Base-by-base conservation (phyloP, 2,888 invertebrate genomes). In the Pristionchus arcanus region DNA sequence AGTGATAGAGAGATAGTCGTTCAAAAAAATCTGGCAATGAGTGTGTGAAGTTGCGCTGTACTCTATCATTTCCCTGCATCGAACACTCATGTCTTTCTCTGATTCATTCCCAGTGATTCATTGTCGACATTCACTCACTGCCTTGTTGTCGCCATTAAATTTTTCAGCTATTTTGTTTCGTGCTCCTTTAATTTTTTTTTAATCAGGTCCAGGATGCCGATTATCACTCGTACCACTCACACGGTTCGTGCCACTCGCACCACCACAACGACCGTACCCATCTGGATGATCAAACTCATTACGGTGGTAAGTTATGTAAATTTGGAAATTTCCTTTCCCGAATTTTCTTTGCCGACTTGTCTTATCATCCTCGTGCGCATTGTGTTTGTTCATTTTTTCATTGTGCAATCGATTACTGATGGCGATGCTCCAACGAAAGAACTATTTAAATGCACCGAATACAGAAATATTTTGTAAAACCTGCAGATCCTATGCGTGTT, bases 201-300 rank as follows among this genome's bases (percentile, higher is more conserved):
- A 11, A 28, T 15, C 31, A 5, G 28, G 13, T 28, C 19, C 25
- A 59, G 25, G 19, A 90, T 90, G 90, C 49, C 90, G 37, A 90
- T 90, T 53, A 42, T 90, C 34, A 85, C 90, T 11, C 42, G 53
- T n/a, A 68, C 71, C 28, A 83, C 83, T 3, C 25, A 28, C n/a
- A 71, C 90, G 19, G 71, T 71, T 55, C 84, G 85, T n/a, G 19
- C 84, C 15, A 42, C 84, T 28, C 42, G 85, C 25, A 42, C 42
- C 19, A 71, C 90, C 28, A 81, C 81, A 5, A 85, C 90, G 21
- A 77, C 87, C 7, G 74, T 90, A 1, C 90, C 90, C 66, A 81
- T 90, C n/a, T 90, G 90, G 90, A 25, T 90, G 19, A 42, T 90
- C 66, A 90, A 90, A 63, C 55, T 90, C 1, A 87, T 90, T 55